phyloP scores from a whole-genome alignment of 2,113 vertebrate genomes.

The Nycticorax nycticorax region DNA sequence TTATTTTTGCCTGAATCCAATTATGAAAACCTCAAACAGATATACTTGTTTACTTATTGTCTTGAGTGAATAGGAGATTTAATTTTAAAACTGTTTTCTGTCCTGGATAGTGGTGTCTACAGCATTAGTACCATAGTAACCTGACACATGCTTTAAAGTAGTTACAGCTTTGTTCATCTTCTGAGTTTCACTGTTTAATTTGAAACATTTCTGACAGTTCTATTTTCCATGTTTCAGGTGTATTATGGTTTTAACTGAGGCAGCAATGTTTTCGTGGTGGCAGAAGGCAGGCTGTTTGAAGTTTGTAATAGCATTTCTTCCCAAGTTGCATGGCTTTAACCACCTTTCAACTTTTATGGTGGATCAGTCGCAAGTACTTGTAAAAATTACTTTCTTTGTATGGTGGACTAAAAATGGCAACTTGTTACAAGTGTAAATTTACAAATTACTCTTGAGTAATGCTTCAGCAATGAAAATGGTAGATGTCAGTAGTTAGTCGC shows the following conservation, averaged over 20 bases:
- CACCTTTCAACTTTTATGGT: slow-evolving; percentile 35
- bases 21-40: not conserved
- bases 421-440: slow-evolving; percentile 27
- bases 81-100: not conserved
- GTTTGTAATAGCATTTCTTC: not conserved
- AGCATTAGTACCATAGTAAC: not conserved
- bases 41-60: not conserved
- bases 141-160: not conserved
- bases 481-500: not conserved
- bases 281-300: not conserved
- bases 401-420: not conserved
- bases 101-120: not conserved
- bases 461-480: not conserved
- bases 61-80: not conserved
- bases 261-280: not conserved
- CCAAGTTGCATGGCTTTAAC: not conserved
- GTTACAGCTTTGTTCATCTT: not conserved
- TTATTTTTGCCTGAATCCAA: not conserved
- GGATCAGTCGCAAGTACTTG: not conserved
- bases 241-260: not conserved
- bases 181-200: not conserved
- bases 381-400: slow-evolving; percentile 20
- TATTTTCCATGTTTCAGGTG: not conserved
- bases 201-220: not conserved
- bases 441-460: not conserved